phyloP scores from a whole-genome alignment of 2,888 invertebrate genomes.

The Ligdia adustata region DNA sequence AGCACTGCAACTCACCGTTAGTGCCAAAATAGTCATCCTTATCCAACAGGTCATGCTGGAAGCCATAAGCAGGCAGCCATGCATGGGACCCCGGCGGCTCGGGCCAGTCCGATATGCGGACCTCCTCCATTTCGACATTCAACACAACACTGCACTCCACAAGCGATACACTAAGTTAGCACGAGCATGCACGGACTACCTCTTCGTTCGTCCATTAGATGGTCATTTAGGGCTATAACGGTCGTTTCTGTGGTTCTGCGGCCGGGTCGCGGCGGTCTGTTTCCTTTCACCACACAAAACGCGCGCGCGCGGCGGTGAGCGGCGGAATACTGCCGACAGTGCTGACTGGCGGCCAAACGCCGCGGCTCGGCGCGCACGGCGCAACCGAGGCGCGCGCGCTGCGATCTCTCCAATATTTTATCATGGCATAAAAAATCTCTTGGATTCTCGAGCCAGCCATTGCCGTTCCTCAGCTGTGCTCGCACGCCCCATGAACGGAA shows the following conservation, averaged over 20 bases:
- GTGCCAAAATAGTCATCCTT: constrained; percentile 87
- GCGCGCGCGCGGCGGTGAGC: constrained; percentile 70
- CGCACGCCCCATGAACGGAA: constrained; percentile 55
- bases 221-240: constrained; percentile 81
- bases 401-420: constrained; percentile 68
- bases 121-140: constrained; percentile 84
- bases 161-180: constrained; percentile 67
- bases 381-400: constrained; percentile 62
- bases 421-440: constrained; percentile 61
- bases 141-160: constrained; percentile 81
- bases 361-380: too few relatives aligned
- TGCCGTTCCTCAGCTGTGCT: constrained; percentile 52
- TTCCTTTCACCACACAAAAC: constrained; percentile 41
- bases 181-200: constrained; percentile 80
- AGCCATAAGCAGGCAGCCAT: constrained; percentile 92
- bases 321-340: constrained; percentile 65
- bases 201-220: constrained; percentile 78
- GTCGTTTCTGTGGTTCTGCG: constrained; percentile 46
- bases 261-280: constrained; percentile 44
- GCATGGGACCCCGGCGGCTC: constrained; percentile 88
- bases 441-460: constrained; percentile 22
- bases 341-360: constrained; percentile 65
- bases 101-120: constrained; percentile 87
- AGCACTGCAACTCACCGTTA: constrained; percentile 81
- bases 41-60: constrained; percentile 86